Percentiles rank a stretch among this genome's conserved stretches.
These are phyloP conservation scores for Lathronympha strigana DNA, from an alignment of 2,888 invertebrate genomes.

Conservation along the genomic window DNA sequence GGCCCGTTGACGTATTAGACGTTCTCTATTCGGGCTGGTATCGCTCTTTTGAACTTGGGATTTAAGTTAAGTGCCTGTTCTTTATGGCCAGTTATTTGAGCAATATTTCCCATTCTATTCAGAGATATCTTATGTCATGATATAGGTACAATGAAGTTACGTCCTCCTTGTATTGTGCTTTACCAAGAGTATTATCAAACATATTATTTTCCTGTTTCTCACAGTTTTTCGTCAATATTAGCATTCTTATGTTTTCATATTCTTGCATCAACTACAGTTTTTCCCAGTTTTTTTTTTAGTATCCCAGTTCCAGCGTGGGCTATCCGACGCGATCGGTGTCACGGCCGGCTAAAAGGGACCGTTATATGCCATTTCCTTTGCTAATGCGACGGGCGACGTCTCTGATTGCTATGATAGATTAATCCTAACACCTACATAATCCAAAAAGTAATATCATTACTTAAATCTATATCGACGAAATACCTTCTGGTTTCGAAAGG, in stretches of 20 bases:
- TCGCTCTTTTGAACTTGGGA: conserved; percentile 52
- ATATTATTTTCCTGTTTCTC: too few species aligned
- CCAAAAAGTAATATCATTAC: not conserved
- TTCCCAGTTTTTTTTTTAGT: too few species aligned
- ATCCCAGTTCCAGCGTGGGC: conserved; percentile 64
- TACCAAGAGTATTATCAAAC: too few species aligned
- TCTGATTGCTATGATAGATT: conserved; percentile 26
- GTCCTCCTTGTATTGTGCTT: not conserved
- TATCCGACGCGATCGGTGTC: conserved; percentile 66
- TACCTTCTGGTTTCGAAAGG: not conserved
- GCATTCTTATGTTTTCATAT: too few species aligned
- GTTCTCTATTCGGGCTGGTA: conserved; percentile 56
- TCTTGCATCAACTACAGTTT: too few species aligned
- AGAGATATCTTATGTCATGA: not conserved
- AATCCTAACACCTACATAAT: not conserved
- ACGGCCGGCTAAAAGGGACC: conserved; percentile 64
- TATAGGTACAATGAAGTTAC: not conserved
- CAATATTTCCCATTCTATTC: not conserved
- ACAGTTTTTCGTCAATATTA: too few species aligned
- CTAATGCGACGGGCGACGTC: conserved; percentile 54
- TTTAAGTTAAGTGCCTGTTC: conserved; percentile 33
- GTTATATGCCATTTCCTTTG: conserved; percentile 59
- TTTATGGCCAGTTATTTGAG: conserved; percentile 22
- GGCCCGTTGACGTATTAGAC: conserved; percentile 64
- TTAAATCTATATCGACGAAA: not conserved